Percentiles rank a stretch among this genome's conserved stretches.
These are phyloP conservation scores for Galaxea fascicularis DNA, from an alignment of 92 coral and sea anemone genomes.

Conservation along the genomic window DNA sequence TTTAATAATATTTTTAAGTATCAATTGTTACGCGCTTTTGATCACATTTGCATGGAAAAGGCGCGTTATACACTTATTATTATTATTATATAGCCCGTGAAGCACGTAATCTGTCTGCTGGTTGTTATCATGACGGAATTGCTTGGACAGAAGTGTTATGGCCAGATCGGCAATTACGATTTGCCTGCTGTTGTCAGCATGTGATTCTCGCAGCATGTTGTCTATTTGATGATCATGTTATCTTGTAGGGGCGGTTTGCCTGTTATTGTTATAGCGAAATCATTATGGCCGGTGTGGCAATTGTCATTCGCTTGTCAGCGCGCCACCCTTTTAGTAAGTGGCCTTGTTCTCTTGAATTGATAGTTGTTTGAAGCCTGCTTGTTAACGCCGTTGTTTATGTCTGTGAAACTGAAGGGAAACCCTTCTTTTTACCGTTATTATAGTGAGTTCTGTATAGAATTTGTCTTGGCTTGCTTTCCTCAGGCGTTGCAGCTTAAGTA, in stretches of 20 bases:
- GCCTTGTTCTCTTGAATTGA: neutral
- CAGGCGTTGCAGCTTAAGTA: conserved; percentile 11
- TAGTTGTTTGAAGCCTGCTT: neutral
- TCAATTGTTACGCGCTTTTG: too few relatives aligned
- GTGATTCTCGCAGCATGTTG: conserved; percentile 3
- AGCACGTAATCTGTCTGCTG: conserved; percentile 9
- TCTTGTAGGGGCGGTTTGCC: conserved; percentile 2
- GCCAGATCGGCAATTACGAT: neutral
- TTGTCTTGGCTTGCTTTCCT: conserved; percentile 16
- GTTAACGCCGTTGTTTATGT: neutral
- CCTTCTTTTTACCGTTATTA: neutral
- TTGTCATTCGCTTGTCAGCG: conserved; percentile 3
- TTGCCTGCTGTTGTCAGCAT: too few relatives aligned
- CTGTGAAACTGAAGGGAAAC: conserved; percentile 19
- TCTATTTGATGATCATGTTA: conserved; percentile 6
- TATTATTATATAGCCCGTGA: conserved; percentile 4
- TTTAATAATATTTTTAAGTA: too few relatives aligned
- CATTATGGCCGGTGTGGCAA: neutral
- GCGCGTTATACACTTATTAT: too few relatives aligned
- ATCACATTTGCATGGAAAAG: too few relatives aligned
- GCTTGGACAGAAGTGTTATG: neutral
- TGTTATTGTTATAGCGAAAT: neutral
- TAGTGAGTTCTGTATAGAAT: neutral
- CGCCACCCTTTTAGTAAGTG: neutral
- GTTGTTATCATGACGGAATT: neutral